These are phyloP conservation scores for Globodera ellingtonae DNA, from an alignment of 1,140 invertebrate species.

Conservation along the genomic window DNA sequence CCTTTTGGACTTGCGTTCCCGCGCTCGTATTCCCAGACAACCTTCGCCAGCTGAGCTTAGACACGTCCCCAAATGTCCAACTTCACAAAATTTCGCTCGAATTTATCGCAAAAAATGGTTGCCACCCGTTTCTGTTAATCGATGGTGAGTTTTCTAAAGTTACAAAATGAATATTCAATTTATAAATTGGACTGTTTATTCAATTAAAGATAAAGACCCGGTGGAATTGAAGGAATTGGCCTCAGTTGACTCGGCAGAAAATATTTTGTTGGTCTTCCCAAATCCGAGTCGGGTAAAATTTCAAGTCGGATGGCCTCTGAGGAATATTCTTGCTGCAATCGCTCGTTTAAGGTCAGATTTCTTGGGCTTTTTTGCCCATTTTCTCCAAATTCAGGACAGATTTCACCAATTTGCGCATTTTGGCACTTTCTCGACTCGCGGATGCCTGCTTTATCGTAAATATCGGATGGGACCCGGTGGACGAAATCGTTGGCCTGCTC, in stretches of 20 bases:
- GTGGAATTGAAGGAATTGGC: conserved; percentile 15
- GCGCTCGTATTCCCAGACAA: conserved; percentile 43
- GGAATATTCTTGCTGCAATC: conserved; percentile 44
- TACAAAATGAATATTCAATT: no score
- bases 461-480: conserved; percentile 25
- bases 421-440: conserved; percentile 31
- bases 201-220: not conserved
- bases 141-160: conserved; percentile 12
- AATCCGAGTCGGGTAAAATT: conserved; percentile 35
- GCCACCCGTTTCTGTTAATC: conserved; percentile 32
- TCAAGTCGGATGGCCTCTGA: conserved; percentile 42
- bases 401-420: conserved; percentile 36
- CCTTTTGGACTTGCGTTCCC: conserved; percentile 46
- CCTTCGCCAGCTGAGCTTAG: conserved; percentile 15
- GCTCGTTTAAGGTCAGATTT: conserved; percentile 45
- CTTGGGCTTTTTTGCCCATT: conserved; percentile 8
- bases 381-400: conserved; percentile 43
- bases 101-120: conserved; percentile 10
- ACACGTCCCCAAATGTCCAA: conserved; percentile 4
- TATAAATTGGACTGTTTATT: not conserved
- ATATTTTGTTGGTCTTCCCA: conserved; percentile 42
- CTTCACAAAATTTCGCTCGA: conserved; percentile 19
- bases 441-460: conserved; percentile 39
- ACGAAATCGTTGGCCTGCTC: not conserved
- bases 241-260: conserved; percentile 5